Base-by-base conservation (phyloP, 2,888 invertebrate species). In the Drosophila subquinaria region DNA sequence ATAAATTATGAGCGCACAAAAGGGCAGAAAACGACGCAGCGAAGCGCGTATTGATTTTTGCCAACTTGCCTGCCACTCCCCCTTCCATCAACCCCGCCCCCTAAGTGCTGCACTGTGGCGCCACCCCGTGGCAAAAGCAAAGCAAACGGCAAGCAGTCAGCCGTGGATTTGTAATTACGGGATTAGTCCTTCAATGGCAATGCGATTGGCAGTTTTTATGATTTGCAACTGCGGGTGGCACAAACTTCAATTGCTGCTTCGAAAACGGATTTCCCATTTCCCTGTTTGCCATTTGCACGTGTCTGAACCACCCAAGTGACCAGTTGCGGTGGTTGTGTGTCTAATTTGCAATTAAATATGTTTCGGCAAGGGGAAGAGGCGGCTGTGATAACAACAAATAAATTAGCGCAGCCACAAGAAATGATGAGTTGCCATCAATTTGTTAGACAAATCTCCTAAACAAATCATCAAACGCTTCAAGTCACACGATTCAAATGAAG, bases 101-200 rank as follows among this genome's bases (percentile, higher is more conserved):
- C 6, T 13, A 13, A 36, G 35, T 4, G 17, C 27, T n/a, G 33
- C n/a, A 38, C 40, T 36, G 64, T 38, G 10, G 42, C 27, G 42
- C 27, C 33, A 6, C 36, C 27, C 53, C 15, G 30, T 43, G 43
- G 45, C 51, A 47, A 35, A 15, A 20, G 36, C 45, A 53, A 52
- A 15, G 36, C 45, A 53, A 52, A 15, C 38, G 53, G 48, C 67
- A 69, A 56, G 59, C 74, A 76, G 61, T 69, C 70, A 78, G 69
- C 76, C 76, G 53, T 78, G 67, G 88, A 73, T 86, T 85, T 88
- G 81, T 88, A 85, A 88, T 85, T 85, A 85, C 81, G 71, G 83
- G 76, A 86, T 86, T 85, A 88, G 89, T 76, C 56, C 72, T 65
- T 70, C 57, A 69, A 68, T 73, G 69, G 64, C 59, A 69, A 66